Conservation (phyloP, 2,888 invertebrate species). For the Marasmarcha lunaedactyla region DNA sequence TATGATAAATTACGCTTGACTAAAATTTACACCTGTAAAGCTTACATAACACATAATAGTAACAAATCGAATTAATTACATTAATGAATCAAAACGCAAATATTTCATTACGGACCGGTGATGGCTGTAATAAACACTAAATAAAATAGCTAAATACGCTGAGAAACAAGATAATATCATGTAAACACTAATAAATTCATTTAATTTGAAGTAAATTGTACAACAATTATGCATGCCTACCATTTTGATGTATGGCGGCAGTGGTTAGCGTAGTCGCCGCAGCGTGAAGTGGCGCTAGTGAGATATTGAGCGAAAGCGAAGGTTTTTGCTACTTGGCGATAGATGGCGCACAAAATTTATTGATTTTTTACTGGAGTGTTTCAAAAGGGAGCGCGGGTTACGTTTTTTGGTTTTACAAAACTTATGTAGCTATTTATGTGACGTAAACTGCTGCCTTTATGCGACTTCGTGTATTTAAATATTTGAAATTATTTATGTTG, state of each 20-base stretch:
- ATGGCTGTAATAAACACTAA: constrained; percentile 14
- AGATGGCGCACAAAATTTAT: constrained; percentile 36
- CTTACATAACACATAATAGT: too few species aligned
- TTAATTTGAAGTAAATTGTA: constrained; percentile 51
- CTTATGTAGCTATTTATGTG: too few species aligned
- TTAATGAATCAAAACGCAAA: neutral
- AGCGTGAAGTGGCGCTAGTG: constrained; percentile 31
- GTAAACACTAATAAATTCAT: constrained; percentile 52
- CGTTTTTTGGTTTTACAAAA: too few species aligned
- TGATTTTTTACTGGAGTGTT: too few species aligned
- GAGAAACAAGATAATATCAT: constrained; percentile 19
- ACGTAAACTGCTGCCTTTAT: too few species aligned
- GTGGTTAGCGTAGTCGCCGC: constrained; percentile 28
- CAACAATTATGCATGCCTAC: constrained; percentile 34
- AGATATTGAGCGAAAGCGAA: constrained; percentile 3
- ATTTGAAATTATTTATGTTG: too few species aligned
- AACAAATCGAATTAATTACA: too few species aligned
- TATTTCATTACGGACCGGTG: neutral
- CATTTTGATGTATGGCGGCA: constrained; percentile 35
- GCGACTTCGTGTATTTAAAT: too few species aligned
- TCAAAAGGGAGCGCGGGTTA: too few species aligned
- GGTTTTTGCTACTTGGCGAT: constrained; percentile 37
- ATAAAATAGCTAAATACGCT: constrained; percentile 14
- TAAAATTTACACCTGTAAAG: too few species aligned
- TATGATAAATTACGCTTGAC: too few species aligned